These are phyloP conservation scores for Oligia strigilis DNA, from an alignment of 2,888 invertebrate genomes.

Conservation along the genomic window DNA sequence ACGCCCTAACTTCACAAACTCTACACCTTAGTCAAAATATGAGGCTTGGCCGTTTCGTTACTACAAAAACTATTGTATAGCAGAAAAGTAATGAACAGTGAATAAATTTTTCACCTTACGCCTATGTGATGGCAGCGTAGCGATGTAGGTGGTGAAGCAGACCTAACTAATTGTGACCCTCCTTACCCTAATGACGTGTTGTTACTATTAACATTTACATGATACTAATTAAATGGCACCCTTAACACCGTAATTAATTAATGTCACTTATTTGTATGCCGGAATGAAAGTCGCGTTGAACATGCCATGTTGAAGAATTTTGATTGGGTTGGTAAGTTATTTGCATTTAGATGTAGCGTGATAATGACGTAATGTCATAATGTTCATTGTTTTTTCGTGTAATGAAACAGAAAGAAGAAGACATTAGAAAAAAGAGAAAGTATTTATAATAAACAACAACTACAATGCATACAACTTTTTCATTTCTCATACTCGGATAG, in stretches of 20 bases:
- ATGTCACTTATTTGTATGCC: constrained; percentile 14
- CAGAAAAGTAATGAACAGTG: too few species aligned
- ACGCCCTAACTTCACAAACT: too few species aligned
- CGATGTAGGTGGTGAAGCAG: neutral
- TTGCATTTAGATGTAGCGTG: neutral
- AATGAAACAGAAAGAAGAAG: too few species aligned
- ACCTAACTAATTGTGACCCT: neutral
- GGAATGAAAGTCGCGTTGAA: constrained; percentile 4
- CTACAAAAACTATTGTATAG: too few species aligned
- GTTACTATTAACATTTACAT: neutral
- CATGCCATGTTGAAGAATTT: constrained; percentile 26
- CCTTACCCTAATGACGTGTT: neutral
- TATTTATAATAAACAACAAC: too few species aligned
- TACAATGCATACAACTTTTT: too few species aligned
- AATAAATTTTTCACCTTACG: too few species aligned
- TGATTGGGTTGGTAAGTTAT: constrained; percentile 15
- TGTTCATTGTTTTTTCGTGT: neutral
- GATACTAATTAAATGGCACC: constrained; percentile 3
- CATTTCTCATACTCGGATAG: too few species aligned
- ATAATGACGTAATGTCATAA: neutral
- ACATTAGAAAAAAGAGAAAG: too few species aligned
- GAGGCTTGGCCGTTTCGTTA: too few species aligned
- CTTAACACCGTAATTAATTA: constrained; percentile 28
- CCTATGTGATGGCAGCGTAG: too few species aligned
- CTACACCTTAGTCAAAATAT: too few species aligned